These are phyloP conservation scores for Octodon degus DNA, from an alignment of 2,113 vertebrate genomes.

Conservation along the genomic window DNA sequence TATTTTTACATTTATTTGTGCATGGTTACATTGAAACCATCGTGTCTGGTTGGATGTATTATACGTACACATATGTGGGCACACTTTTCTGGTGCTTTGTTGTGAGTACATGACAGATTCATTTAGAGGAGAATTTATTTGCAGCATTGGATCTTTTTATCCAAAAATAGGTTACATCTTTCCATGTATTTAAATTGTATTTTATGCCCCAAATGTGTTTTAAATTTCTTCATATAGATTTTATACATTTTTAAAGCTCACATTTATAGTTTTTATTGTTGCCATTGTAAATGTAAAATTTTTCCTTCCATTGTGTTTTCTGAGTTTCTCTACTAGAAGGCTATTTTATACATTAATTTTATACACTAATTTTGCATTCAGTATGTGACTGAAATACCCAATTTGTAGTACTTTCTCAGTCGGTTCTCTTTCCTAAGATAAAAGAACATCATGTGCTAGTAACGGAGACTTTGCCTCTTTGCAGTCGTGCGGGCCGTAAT, in stretches of 20 bases:
- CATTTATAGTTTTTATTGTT: neutral
- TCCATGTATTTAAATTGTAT: neutral
- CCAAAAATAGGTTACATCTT: neutral
- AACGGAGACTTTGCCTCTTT: neutral
- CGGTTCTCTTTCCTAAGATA: neutral
- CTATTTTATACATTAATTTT: neutral
- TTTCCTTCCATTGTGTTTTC: neutral
- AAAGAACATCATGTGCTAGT: neutral
- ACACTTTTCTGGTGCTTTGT: neutral
- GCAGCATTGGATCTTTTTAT: neutral
- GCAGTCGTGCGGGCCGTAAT: fast-evolving
- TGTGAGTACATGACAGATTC: neutral
- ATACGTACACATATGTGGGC: neutral
- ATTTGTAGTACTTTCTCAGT: neutral
- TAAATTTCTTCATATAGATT: neutral
- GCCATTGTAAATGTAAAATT: neutral
- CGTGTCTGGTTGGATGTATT: neutral
- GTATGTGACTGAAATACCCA: neutral
- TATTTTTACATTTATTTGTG: constrained; percentile 26
- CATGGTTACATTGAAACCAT: neutral
- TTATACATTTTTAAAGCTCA: neutral
- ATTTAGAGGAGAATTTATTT: neutral
- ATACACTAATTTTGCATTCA: constrained; percentile 23
- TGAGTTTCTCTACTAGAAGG: neutral
- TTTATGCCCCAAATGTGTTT: neutral